Base-by-base conservation (phyloP, 2,113 vertebrate genomes). In the Sardina pilchardus region DNA sequence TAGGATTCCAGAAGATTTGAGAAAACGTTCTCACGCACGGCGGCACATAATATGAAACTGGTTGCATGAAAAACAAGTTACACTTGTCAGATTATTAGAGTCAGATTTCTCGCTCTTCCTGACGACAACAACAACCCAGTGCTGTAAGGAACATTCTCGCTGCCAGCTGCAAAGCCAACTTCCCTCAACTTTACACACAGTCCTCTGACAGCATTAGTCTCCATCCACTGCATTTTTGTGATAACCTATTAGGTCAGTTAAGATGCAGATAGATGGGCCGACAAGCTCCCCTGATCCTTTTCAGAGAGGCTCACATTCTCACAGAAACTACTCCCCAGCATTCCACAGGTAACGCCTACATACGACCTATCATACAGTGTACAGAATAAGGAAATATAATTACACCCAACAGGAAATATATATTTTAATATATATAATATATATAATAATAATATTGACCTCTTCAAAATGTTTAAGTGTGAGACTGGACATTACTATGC, bases 261-360 rank as follows among this genome's bases (percentile, higher is more conserved):
- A 34, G 71, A 34, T 78, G 71, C 12, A 16, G 71, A 78, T 78
- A 17, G 71, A 14, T 71, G 30, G 26, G 6, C n/a, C 16, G 26
- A 34, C 24, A 71, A 34, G n/a, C 12, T 9, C 26, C 71, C 30
- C 30, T 78, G 34, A 78, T 71, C n/a, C 6, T 26, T 12, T 30
- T 71, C 63, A 26, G n/a, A 7, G 26, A 78, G 71, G 71, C 71
- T 78, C 71, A 34, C 34, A 78, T 78, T 78, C 34, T 30, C 71
- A 34, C 12, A 16, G 14, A 34, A 17, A 36, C 71, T 5, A 36
- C 71, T 78, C 71, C 71, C 71, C 3, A 4, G 71, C 71, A 78
- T 78, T 78, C 71, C 71, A 78, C 71, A 36, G 71, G 71, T 36
- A 34, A 36, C 71, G 30, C 71, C 71, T 78, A 78, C 71, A 17